A percentile compares a stretch with the other conserved stretches of the same genome.
These are phyloP conservation scores for Troides oblongomaculatus DNA, from an alignment of 2,888 invertebrate genomes.

Conservation along the genomic window DNA sequence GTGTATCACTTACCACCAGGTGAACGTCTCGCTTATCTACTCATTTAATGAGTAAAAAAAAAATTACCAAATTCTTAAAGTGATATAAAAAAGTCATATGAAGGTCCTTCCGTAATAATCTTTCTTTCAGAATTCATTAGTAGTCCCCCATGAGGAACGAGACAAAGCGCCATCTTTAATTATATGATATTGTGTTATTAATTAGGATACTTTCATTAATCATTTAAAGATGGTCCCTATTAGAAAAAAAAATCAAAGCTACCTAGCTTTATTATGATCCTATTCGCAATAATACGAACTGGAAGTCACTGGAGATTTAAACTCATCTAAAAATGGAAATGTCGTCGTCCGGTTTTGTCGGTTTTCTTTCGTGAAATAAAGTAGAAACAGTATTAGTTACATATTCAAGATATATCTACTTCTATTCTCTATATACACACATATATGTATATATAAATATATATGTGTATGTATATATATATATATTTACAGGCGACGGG, in stretches of 20 bases:
- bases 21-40: no score
- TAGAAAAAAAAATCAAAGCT: neutral
- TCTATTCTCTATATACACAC: no score
- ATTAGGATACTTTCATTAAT: neutral
- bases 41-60: no score
- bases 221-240: neutral
- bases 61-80: no score
- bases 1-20: no score
- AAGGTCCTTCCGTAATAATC: no score
- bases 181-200: neutral
- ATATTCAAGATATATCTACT: no score
- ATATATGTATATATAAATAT: no score
- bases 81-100: no score
- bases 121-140: neutral
- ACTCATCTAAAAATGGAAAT: slow-evolving; percentile 16
- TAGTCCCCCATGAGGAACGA: neutral
- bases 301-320: slow-evolving; percentile 9
- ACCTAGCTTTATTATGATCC: neutral
- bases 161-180: neutral
- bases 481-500: no score
- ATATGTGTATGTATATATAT: no score
- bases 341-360: neutral
- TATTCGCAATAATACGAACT: neutral
- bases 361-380: neutral
- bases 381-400: neutral